phyloP scores from a whole-genome alignment of 2,113 vertebrate genomes.

The Poecilia latipinna region DNA sequence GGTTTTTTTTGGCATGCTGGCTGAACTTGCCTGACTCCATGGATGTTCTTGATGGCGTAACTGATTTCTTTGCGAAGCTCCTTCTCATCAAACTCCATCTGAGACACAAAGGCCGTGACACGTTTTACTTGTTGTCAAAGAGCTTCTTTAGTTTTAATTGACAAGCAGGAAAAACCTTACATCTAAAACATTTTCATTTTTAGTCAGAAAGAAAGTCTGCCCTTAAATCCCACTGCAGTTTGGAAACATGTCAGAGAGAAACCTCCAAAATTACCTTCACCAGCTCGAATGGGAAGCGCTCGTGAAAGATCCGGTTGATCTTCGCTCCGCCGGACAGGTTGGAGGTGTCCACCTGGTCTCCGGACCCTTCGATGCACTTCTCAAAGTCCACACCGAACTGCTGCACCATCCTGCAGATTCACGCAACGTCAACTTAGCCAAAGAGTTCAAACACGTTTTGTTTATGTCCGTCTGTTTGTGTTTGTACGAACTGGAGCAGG shows the following conservation, averaged over 20 bases:
- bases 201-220: too few relatives aligned
- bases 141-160: not conserved
- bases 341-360: conserved; percentile 95
- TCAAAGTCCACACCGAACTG: conserved; percentile 97
- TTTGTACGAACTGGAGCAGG: conserved; percentile 84
- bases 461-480: not conserved
- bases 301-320: conserved; percentile 97
- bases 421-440: not conserved
- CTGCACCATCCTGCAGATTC: conserved; percentile 89
- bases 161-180: not conserved
- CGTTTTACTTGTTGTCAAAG: not conserved
- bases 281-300: conserved; percentile 93
- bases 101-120: not conserved
- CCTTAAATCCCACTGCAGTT: too few relatives aligned
- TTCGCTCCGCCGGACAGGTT: conserved; percentile 93
- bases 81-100: conserved; percentile 99
- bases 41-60: conserved; percentile 98
- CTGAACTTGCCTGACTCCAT: conserved; percentile 93
- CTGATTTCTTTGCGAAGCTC: conserved; percentile 94
- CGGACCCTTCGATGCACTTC: conserved; percentile 95
- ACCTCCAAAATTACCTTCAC: conserved; percentile 85
- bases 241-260: not conserved
- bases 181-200: too few relatives aligned
- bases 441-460: not conserved
- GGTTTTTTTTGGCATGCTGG: not conserved